phyloP scores from a whole-genome alignment of 2,797 vertebrate genomes.

The Pachyuromys duprasi region DNA sequence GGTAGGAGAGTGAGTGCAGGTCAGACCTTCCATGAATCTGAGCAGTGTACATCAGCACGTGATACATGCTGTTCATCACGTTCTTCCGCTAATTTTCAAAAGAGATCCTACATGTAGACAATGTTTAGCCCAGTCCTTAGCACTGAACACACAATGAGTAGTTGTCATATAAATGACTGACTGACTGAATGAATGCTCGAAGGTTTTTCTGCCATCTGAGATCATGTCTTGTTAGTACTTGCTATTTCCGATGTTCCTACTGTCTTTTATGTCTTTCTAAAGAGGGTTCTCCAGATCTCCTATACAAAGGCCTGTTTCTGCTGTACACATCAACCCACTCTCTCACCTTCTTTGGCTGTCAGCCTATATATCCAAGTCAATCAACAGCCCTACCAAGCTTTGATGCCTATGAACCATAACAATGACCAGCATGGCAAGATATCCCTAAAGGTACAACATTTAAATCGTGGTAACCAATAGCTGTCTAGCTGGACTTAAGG shows the following conservation, averaged over 20 bases:
- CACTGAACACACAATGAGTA: not conserved
- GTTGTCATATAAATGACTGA: not conserved
- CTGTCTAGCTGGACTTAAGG: not conserved
- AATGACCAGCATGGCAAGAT: not conserved
- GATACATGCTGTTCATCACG: not conserved
- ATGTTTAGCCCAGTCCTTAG: not conserved
- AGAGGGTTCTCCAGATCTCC: not conserved
- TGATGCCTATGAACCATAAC: not conserved
- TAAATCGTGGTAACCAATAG: not conserved
- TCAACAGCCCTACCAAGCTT: not conserved
- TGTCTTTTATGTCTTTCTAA: not conserved
- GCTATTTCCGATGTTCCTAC: not conserved
- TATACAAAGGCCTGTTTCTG: not conserved
- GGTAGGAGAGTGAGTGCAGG: not conserved
- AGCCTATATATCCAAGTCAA: not conserved
- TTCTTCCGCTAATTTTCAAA: not conserved
- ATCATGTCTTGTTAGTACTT: not conserved
- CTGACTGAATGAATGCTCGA: not conserved
- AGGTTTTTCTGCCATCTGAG: not conserved
- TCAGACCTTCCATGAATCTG: not conserved
- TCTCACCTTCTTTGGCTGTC: not conserved
- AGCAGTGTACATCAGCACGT: accelerated
- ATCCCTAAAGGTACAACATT: not conserved
- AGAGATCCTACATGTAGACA: not conserved
- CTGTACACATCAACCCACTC: not conserved